Percentiles rank a stretch among this genome's conserved stretches.
Evolutionary conservation across 2,888 invertebrate genomes (phyloP).

Genomic region (Junonia oenone): DNA sequence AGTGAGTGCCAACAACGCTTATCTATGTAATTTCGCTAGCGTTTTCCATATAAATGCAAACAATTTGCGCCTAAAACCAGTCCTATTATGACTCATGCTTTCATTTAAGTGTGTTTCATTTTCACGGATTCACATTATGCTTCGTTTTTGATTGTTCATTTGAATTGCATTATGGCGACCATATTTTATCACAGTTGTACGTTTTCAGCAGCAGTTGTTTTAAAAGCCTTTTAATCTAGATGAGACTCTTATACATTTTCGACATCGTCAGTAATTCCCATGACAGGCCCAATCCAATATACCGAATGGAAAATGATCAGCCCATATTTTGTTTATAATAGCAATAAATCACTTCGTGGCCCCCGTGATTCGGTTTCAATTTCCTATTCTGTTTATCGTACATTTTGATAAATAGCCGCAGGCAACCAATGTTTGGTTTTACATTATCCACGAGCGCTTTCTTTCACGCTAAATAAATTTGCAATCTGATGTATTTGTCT

Average conservation of each 20-base stretch:
- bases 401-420: conserved; percentile 72
- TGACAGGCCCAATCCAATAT: conserved; percentile 61
- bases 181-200: background rate
- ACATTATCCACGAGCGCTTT: conserved; percentile 49
- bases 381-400: conserved; percentile 75
- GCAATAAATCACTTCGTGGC: conserved; percentile 71
- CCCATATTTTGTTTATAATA: conserved; percentile 72
- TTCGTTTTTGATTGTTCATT: conserved; percentile 4
- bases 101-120: conserved; percentile 11
- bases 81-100: conserved; percentile 18
- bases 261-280: conserved; percentile 39
- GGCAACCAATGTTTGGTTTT: conserved; percentile 58
- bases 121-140: conserved; percentile 4
- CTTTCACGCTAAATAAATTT: conserved; percentile 71
- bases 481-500: conserved; percentile 61
- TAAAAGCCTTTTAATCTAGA: background rate
- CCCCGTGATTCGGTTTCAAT: conserved; percentile 73
- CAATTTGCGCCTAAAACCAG: conserved; percentile 16
- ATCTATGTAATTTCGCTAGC: conserved; percentile 22
- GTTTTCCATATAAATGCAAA: conserved; percentile 22
- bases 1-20: conserved; percentile 19
- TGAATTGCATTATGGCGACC: background rate
- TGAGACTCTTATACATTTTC: background rate
- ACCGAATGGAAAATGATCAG: conserved; percentile 69
- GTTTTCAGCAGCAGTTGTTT: background rate